Conservation (phyloP, 2,888 invertebrate genomes). For the Spilosoma lubricipeda region DNA sequence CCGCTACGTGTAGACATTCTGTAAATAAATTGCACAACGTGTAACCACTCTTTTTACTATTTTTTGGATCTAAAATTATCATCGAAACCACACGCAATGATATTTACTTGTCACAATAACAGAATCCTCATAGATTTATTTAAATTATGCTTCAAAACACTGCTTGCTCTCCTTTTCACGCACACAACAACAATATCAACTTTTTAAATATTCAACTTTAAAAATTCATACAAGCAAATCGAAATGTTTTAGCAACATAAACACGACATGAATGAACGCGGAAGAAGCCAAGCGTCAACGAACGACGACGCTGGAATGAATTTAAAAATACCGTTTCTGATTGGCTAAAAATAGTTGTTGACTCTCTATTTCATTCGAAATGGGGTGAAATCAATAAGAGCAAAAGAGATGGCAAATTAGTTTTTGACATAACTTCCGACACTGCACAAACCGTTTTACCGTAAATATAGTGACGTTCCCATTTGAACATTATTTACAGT, state of each 20-base stretch:
- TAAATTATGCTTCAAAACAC: conserved; percentile 31
- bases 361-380: conserved; percentile 35
- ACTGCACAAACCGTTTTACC: conserved; percentile 4
- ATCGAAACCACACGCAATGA: conserved; percentile 73
- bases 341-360: conserved; percentile 72
- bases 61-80: conserved; percentile 71
- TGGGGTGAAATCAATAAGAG: not conserved
- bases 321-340: conserved; percentile 72
- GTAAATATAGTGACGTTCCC: not conserved
- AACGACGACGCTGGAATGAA: conserved; percentile 77
- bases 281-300: conserved; percentile 74
- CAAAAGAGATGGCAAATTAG: conserved; percentile 31
- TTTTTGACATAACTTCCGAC: conserved; percentile 3
- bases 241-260: conserved; percentile 59
- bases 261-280: conserved; percentile 56
- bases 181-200: conserved; percentile 18
- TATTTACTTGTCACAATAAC: conserved; percentile 59
- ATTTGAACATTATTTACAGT: not conserved
- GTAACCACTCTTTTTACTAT: conserved; percentile 36
- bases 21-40: conserved; percentile 52
- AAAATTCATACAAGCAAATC: conserved; percentile 52
- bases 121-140: conserved; percentile 49
- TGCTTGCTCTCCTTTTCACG: conserved; percentile 29
- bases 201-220: conserved; percentile 18
- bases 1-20: conserved; percentile 81